These are phyloP conservation scores for Bombus waltoni DNA, from an alignment of 1,140 invertebrate genomes.

Conservation along the genomic window DNA sequence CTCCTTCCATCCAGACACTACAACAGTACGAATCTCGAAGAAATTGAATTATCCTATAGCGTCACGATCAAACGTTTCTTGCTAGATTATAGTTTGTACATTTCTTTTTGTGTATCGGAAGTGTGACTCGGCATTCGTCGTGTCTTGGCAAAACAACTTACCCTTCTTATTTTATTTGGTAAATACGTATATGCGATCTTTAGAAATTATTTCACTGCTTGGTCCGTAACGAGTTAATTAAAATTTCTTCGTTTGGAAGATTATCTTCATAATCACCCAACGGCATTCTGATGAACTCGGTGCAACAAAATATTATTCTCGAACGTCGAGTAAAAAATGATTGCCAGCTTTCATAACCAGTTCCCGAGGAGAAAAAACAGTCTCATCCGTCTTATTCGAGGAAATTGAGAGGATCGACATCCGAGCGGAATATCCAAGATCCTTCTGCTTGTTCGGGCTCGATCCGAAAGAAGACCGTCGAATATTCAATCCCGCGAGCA, in stretches of 20 bases:
- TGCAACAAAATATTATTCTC: background rate
- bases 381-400: conserved; percentile 23
- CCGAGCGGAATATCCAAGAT: conserved; percentile 23
- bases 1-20: too few species aligned
- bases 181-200: too few species aligned
- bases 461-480: conserved; percentile 40
- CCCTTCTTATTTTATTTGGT: too few species aligned
- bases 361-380: background rate
- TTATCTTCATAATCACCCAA: background rate
- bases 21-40: too few species aligned
- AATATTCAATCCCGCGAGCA: conserved; percentile 45
- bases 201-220: background rate
- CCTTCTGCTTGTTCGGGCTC: background rate
- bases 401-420: conserved; percentile 30
- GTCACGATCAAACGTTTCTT: too few species aligned
- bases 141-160: too few species aligned
- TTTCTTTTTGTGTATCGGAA: too few species aligned
- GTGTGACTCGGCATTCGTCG: too few species aligned
- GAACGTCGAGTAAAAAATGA: background rate
- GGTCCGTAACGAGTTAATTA: background rate
- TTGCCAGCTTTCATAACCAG: conserved; percentile 7
- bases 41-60: too few species aligned
- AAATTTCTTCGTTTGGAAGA: background rate
- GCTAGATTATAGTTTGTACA: too few species aligned
- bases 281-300: too few species aligned